Evolutionary conservation across 1,140 invertebrate genomes (phyloP).

Genomic region (Drosophila malerkotliana): DNA sequence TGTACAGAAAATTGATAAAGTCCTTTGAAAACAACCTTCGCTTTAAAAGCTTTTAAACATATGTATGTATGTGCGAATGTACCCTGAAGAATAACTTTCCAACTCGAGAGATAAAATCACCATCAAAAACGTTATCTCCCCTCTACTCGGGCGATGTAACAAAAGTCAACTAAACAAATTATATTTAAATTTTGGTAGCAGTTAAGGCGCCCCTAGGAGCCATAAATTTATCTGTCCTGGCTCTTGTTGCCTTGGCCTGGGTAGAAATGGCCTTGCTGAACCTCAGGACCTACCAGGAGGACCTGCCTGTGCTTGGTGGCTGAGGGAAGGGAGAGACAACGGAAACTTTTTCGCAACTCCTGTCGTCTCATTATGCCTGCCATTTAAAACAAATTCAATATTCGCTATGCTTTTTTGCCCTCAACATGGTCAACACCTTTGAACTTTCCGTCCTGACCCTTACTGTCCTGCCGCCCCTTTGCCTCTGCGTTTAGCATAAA

Average conservation of each 20-base stretch:
- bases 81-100: not conserved
- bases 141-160: not conserved
- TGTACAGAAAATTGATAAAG: not conserved
- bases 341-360: slow-evolving; percentile 43
- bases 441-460: slow-evolving; percentile 54
- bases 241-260: not conserved
- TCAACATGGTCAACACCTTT: slow-evolving; percentile 71
- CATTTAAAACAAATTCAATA: slow-evolving; percentile 80
- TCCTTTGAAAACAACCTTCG: not conserved
- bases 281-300: slow-evolving; percentile 12
- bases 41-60: not conserved
- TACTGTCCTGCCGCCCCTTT: slow-evolving; percentile 1
- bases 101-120: not conserved
- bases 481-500: slow-evolving; percentile 59
- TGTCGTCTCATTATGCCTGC: slow-evolving; percentile 69
- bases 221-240: slow-evolving; percentile 38
- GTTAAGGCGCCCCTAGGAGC: slow-evolving; percentile 48
- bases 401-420: slow-evolving; percentile 57
- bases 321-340: slow-evolving; percentile 6
- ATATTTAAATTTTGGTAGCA: slow-evolving; percentile 54
- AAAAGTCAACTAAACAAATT: slow-evolving; percentile 54
- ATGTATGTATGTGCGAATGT: not conserved
- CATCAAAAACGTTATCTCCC: slow-evolving; percentile 13
- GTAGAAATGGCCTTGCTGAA: slow-evolving; percentile 5
- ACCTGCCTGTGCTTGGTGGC: not conserved